phyloP scores from a whole-genome alignment of 2,888 invertebrate genomes.

The Cremastinae sp. region DNA sequence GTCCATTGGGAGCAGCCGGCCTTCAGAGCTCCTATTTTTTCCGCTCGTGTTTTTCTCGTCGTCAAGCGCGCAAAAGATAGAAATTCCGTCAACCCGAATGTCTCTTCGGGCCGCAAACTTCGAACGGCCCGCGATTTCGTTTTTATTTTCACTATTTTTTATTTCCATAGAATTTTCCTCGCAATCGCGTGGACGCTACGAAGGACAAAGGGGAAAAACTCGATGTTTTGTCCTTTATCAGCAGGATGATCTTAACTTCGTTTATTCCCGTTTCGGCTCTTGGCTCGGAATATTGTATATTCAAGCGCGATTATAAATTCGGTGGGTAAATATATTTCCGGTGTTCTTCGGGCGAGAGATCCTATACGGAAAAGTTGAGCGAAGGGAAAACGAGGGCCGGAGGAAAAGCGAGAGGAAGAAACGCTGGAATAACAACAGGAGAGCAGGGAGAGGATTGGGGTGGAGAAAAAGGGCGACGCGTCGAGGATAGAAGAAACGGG shows the following conservation, averaged over 20 bases:
- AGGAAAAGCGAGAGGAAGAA: slow-evolving; percentile 55
- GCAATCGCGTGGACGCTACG: slow-evolving; percentile 15
- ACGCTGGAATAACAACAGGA: slow-evolving; percentile 32
- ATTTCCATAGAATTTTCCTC: background rate
- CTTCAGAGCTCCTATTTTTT: slow-evolving; percentile 75
- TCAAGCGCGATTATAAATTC: slow-evolving; percentile 28
- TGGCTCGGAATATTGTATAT: background rate
- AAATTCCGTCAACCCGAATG: slow-evolving; percentile 53
- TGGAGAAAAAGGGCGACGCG: slow-evolving; percentile 30
- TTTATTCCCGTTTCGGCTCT: slow-evolving; percentile 16
- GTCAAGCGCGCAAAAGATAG: slow-evolving; percentile 38
- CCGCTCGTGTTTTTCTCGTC: slow-evolving; percentile 58
- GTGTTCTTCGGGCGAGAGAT: slow-evolving; percentile 44
- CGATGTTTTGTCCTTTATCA: background rate
- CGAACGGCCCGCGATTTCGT: slow-evolving; percentile 12
- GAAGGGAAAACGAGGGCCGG: slow-evolving; percentile 51
- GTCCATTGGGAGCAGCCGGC: slow-evolving; percentile 79
- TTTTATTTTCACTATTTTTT: slow-evolving; percentile 39
- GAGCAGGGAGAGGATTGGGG: slow-evolving; percentile 23
- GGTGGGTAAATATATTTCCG: slow-evolving; percentile 48
- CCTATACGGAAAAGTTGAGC: slow-evolving; percentile 49
- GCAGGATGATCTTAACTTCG: slow-evolving; percentile 35
- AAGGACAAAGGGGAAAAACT: slow-evolving; percentile 4
- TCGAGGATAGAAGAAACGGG: slow-evolving; percentile 22
- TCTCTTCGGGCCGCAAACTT: slow-evolving; percentile 40